Percentiles rank a stretch among this genome's conserved stretches.
Conservation (phyloP, 2,797 vertebrate genomes). For the Gobionotothen gibberifrons region DNA sequence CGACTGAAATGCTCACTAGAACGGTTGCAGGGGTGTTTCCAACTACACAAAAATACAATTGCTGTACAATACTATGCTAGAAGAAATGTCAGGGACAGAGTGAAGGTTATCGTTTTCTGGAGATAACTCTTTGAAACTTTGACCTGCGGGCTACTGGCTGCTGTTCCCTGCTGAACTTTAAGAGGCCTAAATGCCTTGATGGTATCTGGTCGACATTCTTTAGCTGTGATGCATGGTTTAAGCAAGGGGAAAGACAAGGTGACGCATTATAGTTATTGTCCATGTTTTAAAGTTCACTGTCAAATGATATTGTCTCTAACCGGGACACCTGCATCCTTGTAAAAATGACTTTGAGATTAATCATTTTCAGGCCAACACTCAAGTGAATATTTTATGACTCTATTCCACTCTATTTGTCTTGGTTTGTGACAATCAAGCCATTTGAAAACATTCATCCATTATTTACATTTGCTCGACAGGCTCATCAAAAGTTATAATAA, state of each 20-base stretch:
- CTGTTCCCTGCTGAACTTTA: conserved; percentile 35
- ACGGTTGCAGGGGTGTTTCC: conserved; percentile 36
- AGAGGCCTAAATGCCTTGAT: conserved; percentile 45
- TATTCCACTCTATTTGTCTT: conserved; percentile 96
- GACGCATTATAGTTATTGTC: conserved; percentile 24
- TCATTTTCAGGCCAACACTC: conserved; percentile 90
- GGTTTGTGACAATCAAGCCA: conserved; percentile 94
- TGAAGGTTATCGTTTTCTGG: conserved; percentile 43
- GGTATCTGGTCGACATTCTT: conserved; percentile 53
- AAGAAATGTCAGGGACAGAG: conserved; percentile 64
- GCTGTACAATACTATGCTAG: conserved; percentile 37
- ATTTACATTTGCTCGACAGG: conserved; percentile 93
- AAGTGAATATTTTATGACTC: conserved; percentile 97
- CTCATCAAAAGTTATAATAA: conserved; percentile 81
- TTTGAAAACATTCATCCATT: conserved; percentile 93
- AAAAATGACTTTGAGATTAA: conserved; percentile 91
- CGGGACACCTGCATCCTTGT: conserved; percentile 80
- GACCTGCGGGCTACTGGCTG: conserved; percentile 45
- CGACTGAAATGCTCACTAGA: conserved; percentile 20
- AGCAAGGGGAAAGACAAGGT: background rate
- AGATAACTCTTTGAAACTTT: conserved; percentile 64
- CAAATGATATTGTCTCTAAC: conserved; percentile 27
- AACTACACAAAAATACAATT: conserved; percentile 32
- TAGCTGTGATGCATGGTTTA: conserved; percentile 26
- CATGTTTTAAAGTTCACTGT: conserved; percentile 45